These are phyloP conservation scores for Pipistrellus nathusii DNA, from an alignment of 2,797 vertebrate genomes.

Conservation along the genomic window DNA sequence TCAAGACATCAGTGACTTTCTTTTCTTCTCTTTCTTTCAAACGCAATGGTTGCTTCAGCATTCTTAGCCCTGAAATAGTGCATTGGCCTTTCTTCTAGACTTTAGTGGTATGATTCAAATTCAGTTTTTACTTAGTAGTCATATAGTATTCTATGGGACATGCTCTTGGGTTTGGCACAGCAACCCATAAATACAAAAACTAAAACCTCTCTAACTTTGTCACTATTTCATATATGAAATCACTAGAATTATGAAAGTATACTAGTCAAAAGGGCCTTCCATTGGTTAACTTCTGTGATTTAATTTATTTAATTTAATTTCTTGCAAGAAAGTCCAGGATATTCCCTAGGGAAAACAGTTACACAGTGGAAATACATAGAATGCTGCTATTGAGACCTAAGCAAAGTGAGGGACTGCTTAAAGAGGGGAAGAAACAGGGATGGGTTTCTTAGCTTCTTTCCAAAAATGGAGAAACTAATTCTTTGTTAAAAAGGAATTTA, in stretches of 20 bases:
- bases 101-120: slow-evolving; percentile 56
- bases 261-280: slow-evolving; percentile 23
- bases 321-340: slow-evolving; percentile 25
- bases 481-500: neutral
- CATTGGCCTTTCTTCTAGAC: slow-evolving; percentile 52
- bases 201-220: slow-evolving; percentile 51
- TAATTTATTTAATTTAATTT: slow-evolving; percentile 62
- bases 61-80: slow-evolving; percentile 63
- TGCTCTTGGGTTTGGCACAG: slow-evolving; percentile 52
- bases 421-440: neutral
- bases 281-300: slow-evolving; percentile 56
- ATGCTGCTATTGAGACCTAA: neutral
- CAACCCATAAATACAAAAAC: slow-evolving; percentile 48
- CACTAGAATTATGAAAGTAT: slow-evolving; percentile 56
- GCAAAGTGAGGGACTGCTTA: neutral
- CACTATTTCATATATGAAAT: slow-evolving; percentile 40
- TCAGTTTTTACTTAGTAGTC: slow-evolving; percentile 72
- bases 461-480: neutral
- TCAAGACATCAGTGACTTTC: slow-evolving; percentile 26
- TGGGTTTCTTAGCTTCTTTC: neutral
- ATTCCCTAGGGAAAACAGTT: neutral
- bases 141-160: slow-evolving; percentile 35
- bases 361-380: neutral
- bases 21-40: slow-evolving; percentile 67
- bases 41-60: slow-evolving; percentile 37